Evolutionary conservation across 2,113 vertebrate species (phyloP).

Genomic region (Hippocampus guttulatus): DNA sequence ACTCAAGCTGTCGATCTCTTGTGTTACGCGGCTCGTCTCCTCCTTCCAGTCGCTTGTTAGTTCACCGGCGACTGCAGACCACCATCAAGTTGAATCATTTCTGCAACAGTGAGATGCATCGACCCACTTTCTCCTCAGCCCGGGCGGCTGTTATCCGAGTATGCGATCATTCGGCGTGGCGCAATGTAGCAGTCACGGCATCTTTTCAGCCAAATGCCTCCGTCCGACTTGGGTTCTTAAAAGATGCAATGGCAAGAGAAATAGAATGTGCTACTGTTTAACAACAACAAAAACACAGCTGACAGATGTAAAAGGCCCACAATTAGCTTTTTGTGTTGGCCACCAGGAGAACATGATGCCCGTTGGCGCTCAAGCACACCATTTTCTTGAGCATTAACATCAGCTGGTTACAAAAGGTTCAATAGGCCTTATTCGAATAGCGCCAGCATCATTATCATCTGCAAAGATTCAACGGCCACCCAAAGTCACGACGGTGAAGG

Average conservation of each 20-base stretch:
- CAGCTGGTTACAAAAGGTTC: background rate
- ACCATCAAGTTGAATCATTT: conserved; percentile 42
- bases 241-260: conserved; percentile 14
- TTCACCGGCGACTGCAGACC: conserved; percentile 13
- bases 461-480: background rate
- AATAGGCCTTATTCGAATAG: background rate
- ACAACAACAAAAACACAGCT: background rate
- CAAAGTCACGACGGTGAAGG: background rate
- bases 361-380: background rate
- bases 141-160: conserved; percentile 7
- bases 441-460: background rate
- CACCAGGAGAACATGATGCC: conserved; percentile 7
- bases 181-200: conserved; percentile 11
- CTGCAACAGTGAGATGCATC: conserved; percentile 27
- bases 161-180: conserved; percentile 24
- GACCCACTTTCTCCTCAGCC: conserved; percentile 25
- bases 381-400: background rate
- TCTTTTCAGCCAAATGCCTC: conserved; percentile 26
- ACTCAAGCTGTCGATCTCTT: conserved; percentile 32
- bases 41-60: conserved; percentile 40
- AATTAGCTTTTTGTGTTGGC: conserved; percentile 19
- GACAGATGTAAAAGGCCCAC: conserved; percentile 1
- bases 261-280: conserved; percentile 1
- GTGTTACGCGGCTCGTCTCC: conserved; percentile 38
- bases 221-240: conserved; percentile 24